These are phyloP conservation scores for Cataglyphis cursor DNA, from an alignment of 2,888 invertebrate genomes.

Conservation along the genomic window DNA sequence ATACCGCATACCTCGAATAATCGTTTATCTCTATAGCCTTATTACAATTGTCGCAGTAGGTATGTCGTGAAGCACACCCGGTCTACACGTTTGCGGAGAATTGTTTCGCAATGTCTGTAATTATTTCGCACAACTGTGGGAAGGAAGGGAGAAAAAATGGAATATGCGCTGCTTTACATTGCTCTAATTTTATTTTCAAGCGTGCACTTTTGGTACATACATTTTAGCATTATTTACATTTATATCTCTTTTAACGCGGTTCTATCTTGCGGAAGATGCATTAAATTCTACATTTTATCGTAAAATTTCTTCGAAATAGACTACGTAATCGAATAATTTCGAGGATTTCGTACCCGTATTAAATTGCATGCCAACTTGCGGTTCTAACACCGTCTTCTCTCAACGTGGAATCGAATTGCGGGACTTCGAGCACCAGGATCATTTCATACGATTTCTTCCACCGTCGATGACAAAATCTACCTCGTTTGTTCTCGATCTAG, in stretches of 20 bases:
- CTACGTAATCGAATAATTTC: conserved; percentile 49
- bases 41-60: conserved; percentile 42
- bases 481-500: conserved; percentile 39
- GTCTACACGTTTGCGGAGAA: conserved; percentile 27
- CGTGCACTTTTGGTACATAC: conserved; percentile 20
- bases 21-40: conserved; percentile 42
- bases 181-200: conserved; percentile 42
- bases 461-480: conserved; percentile 48
- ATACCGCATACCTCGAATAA: conserved; percentile 28
- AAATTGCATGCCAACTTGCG: conserved; percentile 46
- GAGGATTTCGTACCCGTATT: conserved; percentile 50
- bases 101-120: conserved; percentile 36
- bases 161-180: not conserved
- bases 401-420: conserved; percentile 36
- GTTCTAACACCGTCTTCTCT: conserved; percentile 40
- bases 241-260: conserved; percentile 12
- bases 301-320: conserved; percentile 26
- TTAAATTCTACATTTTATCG: conserved; percentile 25
- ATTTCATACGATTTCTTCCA: conserved; percentile 28
- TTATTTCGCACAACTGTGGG: conserved; percentile 10
- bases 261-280: conserved; percentile 7
- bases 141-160: not conserved
- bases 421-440: conserved; percentile 13
- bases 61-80: not conserved
- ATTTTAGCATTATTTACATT: conserved; percentile 25